A percentile compares a stretch with the other conserved stretches of the same genome.
Conservation (phyloP, 2,113 vertebrate species). For the Xerus inauris region DNA sequence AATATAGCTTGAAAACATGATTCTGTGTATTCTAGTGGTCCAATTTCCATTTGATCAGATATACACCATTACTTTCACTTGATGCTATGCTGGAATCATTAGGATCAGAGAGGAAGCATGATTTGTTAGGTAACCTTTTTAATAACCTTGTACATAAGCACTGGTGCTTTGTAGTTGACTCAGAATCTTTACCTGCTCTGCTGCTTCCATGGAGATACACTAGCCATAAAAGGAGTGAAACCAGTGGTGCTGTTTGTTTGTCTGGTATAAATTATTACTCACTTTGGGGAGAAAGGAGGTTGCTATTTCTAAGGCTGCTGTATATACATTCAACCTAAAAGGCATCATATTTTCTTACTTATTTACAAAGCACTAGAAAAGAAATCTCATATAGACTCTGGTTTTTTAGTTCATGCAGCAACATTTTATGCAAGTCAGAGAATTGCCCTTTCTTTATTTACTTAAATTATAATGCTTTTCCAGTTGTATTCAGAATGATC, state of each 20-base stretch:
- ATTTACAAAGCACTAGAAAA: neutral
- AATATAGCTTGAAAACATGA: neutral
- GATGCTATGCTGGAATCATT: neutral
- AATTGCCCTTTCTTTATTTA: neutral
- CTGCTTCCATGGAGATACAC: neutral
- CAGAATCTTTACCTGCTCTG: neutral
- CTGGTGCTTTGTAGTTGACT: neutral
- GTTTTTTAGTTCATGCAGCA: neutral
- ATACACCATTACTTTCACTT: neutral
- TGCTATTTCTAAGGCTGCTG: neutral
- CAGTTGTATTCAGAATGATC: neutral
- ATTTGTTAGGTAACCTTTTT: neutral
- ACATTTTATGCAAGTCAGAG: neutral
- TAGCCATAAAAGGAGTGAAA: conserved; percentile 14
- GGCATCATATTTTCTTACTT: neutral
- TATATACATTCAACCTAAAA: neutral
- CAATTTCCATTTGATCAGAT: neutral
- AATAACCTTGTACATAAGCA: neutral
- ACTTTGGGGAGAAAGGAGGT: neutral
- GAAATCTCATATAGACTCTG: neutral
- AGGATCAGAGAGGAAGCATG: neutral
- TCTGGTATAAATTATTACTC: conserved; percentile 1
- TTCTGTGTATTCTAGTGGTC: neutral
- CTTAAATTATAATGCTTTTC: conserved; percentile 25
- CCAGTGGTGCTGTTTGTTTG: neutral